A percentile compares a stretch with the other conserved stretches of the same genome.
These are phyloP conservation scores for Myotis planiceps DNA, from an alignment of 2,797 vertebrate genomes.

Conservation along the genomic window DNA sequence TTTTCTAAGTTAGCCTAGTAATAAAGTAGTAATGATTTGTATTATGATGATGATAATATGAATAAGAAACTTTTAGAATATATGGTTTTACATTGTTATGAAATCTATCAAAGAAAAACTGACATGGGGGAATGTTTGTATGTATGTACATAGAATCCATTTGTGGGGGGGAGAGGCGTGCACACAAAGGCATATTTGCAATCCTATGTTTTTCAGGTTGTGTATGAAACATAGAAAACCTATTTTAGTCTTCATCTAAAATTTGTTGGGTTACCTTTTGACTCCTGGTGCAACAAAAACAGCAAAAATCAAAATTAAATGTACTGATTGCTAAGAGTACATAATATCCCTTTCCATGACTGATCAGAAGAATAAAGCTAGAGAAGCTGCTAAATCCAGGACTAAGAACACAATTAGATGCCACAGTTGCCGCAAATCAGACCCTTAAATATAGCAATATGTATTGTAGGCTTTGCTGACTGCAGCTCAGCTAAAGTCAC, in stretches of 20 bases:
- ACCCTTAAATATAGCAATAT: constrained; percentile 65
- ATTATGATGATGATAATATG: background rate
- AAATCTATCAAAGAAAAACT: background rate
- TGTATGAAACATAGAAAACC: constrained; percentile 46
- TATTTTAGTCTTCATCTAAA: constrained; percentile 50
- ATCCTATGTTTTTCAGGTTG: constrained; percentile 5
- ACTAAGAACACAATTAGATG: constrained; percentile 63
- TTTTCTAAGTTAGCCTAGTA: background rate
- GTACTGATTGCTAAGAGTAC: background rate
- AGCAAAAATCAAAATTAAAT: constrained; percentile 46
- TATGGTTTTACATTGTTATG: background rate
- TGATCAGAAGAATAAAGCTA: constrained; percentile 61
- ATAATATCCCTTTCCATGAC: constrained; percentile 7
- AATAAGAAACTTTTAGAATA: background rate
- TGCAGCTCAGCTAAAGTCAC: constrained; percentile 48
- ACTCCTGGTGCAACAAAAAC: constrained; percentile 41
- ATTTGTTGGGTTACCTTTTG: constrained; percentile 57
- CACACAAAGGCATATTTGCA: background rate
- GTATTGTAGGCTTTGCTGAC: constrained; percentile 20
- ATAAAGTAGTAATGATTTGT: constrained; percentile 38
- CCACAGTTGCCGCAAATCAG: constrained; percentile 68
- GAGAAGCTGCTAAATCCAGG: constrained; percentile 61
- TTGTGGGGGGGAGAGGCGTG: background rate
- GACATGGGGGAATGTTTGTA: background rate
- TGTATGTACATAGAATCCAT: background rate